A percentile compares a stretch with the other conserved stretches of the same genome.
Conservation (phyloP, 2,797 vertebrate genomes). For the Gobionotothen gibberifrons region DNA sequence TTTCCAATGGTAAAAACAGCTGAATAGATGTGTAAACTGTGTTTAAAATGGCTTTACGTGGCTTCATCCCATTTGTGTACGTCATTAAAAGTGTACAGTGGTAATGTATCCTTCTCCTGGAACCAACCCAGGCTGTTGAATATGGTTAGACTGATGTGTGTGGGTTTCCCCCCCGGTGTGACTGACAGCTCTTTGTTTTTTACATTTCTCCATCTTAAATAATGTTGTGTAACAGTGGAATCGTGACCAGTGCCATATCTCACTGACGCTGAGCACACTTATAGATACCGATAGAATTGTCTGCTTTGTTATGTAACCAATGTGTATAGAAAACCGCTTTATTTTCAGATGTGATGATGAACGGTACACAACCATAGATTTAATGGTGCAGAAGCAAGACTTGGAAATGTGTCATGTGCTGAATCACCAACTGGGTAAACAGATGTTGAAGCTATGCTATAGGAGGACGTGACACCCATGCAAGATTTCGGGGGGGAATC, state of each 20-base stretch:
- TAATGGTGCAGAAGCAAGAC: not conserved
- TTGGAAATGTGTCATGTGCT: not conserved
- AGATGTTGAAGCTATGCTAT: not conserved
- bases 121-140: not conserved
- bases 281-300: not conserved
- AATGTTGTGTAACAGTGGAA: slow-evolving; percentile 33
- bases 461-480: slow-evolving; percentile 62
- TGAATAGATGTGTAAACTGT: not conserved
- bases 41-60: not conserved
- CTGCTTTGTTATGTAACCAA: too few relatives aligned
- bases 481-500: slow-evolving; percentile 25
- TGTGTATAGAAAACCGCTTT: too few relatives aligned
- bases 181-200: slow-evolving; percentile 2
- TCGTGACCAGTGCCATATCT: slow-evolving; percentile 2
- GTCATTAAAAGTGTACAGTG: not conserved
- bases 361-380: not conserved
- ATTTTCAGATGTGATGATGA: slow-evolving; percentile 15
- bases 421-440: not conserved
- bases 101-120: not conserved
- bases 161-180: not conserved
- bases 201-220: slow-evolving; percentile 9
- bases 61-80: not conserved
- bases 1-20: not conserved
- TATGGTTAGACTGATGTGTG: not conserved
- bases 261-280: not conserved